Conservation (phyloP, 2,113 vertebrate species). For the Cyprinus carpio region DNA sequence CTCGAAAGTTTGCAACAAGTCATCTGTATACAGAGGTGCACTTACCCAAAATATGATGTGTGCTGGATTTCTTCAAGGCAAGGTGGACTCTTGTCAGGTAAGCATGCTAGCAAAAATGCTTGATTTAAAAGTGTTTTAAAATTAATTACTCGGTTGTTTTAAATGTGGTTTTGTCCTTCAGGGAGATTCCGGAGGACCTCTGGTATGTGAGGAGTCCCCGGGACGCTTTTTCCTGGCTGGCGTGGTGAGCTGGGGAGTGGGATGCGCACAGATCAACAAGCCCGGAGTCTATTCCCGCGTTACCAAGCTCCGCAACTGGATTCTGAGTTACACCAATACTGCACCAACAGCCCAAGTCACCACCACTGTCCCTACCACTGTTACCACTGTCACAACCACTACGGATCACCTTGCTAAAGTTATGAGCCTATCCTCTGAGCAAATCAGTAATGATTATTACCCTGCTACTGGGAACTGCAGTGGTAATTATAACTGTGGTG, state of each 20-base stretch:
- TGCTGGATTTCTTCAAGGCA: conserved; percentile 91
- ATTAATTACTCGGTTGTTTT: background rate
- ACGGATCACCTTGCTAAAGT: background rate
- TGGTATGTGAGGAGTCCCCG: conserved; percentile 88
- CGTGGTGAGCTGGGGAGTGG: conserved; percentile 94
- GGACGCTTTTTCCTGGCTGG: conserved; percentile 91
- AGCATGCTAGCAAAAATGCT: conserved; percentile 41
- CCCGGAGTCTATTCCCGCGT: conserved; percentile 91
- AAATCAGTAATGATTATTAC: conserved; percentile 56
- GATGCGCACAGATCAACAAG: conserved; percentile 86
- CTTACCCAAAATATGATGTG: conserved; percentile 91
- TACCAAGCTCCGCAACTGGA: conserved; percentile 87
- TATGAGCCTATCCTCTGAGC: background rate
- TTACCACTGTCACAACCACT: background rate
- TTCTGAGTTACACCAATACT: conserved; percentile 71
- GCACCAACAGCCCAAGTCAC: conserved; percentile 4
- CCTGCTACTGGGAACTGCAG: conserved; percentile 74
- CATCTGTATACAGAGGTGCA: conserved; percentile 78
- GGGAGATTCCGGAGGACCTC: conserved; percentile 95
- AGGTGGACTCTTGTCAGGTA: conserved; percentile 95
- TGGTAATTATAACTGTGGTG: conserved; percentile 80
- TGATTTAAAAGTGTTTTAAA: background rate
- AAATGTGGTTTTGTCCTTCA: conserved; percentile 61
- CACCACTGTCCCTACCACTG: background rate
- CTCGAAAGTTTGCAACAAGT: conserved; percentile 79